Conservation (phyloP, 2,888 invertebrate species). For the Incurvaria masculella region DNA sequence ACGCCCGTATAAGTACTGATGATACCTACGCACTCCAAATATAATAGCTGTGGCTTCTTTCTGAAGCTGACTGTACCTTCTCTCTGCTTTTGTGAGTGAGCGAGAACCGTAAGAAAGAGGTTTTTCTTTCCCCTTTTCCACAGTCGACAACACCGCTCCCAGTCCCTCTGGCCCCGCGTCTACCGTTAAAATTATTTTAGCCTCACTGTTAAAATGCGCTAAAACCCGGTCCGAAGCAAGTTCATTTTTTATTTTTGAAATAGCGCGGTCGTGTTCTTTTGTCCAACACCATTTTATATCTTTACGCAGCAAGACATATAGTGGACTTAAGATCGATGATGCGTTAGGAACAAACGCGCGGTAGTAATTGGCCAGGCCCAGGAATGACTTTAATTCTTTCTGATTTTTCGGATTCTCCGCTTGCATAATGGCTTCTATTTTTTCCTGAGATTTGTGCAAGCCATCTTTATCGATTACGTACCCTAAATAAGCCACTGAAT, state of each 20-base stretch:
- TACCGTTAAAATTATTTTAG: constrained; percentile 8
- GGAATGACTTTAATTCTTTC: constrained; percentile 1
- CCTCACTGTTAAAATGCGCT: constrained; percentile 12
- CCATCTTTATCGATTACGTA: too few relatives aligned
- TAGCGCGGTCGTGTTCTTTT: constrained; percentile 1
- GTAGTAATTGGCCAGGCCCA: neutral
- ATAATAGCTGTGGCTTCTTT: constrained; percentile 21
- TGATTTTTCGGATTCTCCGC: neutral
- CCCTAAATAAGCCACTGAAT: too few relatives aligned
- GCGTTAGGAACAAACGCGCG: constrained; percentile 3
- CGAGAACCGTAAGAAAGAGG: constrained; percentile 15
- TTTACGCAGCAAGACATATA: constrained; percentile 3
- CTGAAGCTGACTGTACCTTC: constrained; percentile 18
- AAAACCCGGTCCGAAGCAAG: constrained; percentile 12
- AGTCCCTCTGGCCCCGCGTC: constrained; percentile 12
- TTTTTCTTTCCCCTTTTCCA: constrained; percentile 4
- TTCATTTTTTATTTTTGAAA: neutral
- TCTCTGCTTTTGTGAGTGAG: constrained; percentile 15
- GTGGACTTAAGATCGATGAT: constrained; percentile 5
- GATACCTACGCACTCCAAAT: constrained; percentile 16
- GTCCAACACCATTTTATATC: constrained; percentile 6
- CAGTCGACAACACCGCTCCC: constrained; percentile 9
- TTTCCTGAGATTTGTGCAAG: too few relatives aligned
- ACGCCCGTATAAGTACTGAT: constrained; percentile 19
- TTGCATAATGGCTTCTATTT: neutral